Evolutionary conservation across 2,113 vertebrate genomes (phyloP).

Genomic region (Columba livia): DNA sequence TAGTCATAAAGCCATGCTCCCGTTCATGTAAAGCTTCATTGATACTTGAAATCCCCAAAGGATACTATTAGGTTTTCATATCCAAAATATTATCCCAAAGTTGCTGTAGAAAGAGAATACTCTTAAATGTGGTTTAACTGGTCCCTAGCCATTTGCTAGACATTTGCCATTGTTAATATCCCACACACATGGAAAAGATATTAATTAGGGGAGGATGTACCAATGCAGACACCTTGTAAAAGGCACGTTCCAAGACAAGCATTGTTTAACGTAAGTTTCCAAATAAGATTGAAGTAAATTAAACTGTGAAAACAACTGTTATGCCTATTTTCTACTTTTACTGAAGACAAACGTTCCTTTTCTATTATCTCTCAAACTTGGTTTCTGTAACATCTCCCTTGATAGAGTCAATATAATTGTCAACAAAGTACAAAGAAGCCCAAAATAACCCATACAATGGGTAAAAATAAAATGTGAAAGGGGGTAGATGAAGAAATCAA

Average conservation of each 20-base stretch:
- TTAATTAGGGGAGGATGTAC: background rate
- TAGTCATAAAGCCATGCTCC: background rate
- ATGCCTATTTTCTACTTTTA: background rate
- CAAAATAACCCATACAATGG: background rate
- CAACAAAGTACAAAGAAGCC: background rate
- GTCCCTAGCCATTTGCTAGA: background rate
- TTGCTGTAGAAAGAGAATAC: background rate
- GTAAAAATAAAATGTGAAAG: background rate
- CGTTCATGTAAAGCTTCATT: background rate
- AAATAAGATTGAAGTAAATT: background rate
- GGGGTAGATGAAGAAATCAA: background rate
- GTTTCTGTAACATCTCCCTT: background rate
- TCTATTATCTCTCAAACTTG: background rate
- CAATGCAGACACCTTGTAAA: background rate
- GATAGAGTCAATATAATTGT: background rate
- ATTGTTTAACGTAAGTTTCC: background rate
- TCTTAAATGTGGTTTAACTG: background rate
- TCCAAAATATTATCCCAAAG: background rate
- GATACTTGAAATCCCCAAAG: background rate
- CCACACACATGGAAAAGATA: background rate
- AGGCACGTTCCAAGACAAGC: background rate
- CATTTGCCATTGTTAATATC: background rate
- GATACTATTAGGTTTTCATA: background rate
- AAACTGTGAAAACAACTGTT: background rate
- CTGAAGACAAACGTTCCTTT: background rate